These are phyloP conservation scores for Lithodes maja DNA, from an alignment of 2,888 invertebrate species.

Conservation along the genomic window DNA sequence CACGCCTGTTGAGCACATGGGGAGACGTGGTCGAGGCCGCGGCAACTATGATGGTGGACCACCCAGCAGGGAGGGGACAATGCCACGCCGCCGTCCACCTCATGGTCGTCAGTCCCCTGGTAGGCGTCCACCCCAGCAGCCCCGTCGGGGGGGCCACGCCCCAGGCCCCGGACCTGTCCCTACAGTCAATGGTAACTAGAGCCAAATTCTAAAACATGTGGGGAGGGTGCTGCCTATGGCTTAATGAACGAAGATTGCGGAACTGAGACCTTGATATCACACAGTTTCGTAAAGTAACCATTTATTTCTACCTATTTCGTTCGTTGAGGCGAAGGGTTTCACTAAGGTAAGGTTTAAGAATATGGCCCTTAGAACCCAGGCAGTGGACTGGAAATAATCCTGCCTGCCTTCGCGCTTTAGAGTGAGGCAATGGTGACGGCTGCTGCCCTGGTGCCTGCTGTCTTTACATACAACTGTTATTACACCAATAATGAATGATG, in stretches of 20 bases:
- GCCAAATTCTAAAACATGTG: slow-evolving; percentile 12
- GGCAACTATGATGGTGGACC: slow-evolving; percentile 37
- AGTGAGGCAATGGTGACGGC: slow-evolving; percentile 11
- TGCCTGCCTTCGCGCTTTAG: too few species aligned
- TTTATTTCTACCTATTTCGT: too few species aligned
- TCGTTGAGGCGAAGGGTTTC: too few species aligned
- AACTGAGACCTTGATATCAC: too few species aligned
- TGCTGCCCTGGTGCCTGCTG: slow-evolving; percentile 26
- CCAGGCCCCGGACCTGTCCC: not conserved
- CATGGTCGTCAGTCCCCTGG: slow-evolving; percentile 62
- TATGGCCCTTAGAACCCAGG: too few species aligned
- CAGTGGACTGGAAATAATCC: too few species aligned
- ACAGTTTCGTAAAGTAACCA: too few species aligned
- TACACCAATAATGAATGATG: slow-evolving; percentile 1
- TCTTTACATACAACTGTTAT: slow-evolving; percentile 11
- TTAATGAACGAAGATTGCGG: not conserved
- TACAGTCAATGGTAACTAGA: slow-evolving; percentile 58
- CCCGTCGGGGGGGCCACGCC: slow-evolving; percentile 23
- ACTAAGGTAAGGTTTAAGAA: too few species aligned
- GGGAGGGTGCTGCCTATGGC: not conserved
- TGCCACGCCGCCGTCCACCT: slow-evolving; percentile 50
- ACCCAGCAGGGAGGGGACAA: slow-evolving; percentile 54
- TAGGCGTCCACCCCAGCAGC: slow-evolving; percentile 50
- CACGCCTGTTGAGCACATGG: slow-evolving; percentile 34
- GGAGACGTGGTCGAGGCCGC: slow-evolving; percentile 45